Evolutionary conservation across 2,797 vertebrate species (phyloP).

Genomic region (Emydoidea blandingii): DNA sequence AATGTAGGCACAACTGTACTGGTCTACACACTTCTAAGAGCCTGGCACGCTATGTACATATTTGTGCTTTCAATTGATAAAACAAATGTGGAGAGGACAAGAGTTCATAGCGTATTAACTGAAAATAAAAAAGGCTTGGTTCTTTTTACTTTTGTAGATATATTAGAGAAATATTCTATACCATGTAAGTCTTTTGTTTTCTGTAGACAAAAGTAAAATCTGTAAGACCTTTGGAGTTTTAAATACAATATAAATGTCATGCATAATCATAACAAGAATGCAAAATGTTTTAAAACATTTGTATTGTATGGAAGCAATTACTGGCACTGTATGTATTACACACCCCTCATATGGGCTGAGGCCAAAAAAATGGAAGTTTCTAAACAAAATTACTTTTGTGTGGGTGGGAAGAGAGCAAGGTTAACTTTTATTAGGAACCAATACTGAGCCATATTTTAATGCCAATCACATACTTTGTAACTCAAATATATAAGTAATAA

Average conservation of each 20-base stretch:
- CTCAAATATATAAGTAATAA: slow-evolving; percentile 86
- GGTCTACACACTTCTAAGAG: background rate
- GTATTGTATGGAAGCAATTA: slow-evolving; percentile 97
- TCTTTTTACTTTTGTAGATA: slow-evolving; percentile 25
- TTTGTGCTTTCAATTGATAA: slow-evolving; percentile 65
- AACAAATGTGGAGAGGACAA: slow-evolving; percentile 56
- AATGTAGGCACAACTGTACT: background rate
- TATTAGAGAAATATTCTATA: slow-evolving; percentile 35
- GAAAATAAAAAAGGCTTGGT: slow-evolving; percentile 58
- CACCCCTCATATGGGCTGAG: slow-evolving; percentile 87
- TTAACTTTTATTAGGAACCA: slow-evolving; percentile 88
- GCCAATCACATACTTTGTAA: slow-evolving; percentile 88
- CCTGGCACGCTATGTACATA: background rate
- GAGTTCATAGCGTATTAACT: slow-evolving; percentile 52
- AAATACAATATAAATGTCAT: slow-evolving; percentile 75
- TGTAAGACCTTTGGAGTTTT: slow-evolving; percentile 65
- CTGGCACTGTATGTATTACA: slow-evolving; percentile 88
- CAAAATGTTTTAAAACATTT: slow-evolving; percentile 80
- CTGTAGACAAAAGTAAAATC: slow-evolving; percentile 66
- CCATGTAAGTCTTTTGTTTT: slow-evolving; percentile 39
- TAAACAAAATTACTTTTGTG: slow-evolving; percentile 92
- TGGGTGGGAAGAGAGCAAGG: slow-evolving; percentile 87
- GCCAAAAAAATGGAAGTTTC: slow-evolving; percentile 87
- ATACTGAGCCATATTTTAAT: slow-evolving; percentile 86
- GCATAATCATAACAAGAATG: slow-evolving; percentile 74